A percentile compares a stretch with the other conserved stretches of the same genome.
Evolutionary conservation across 2,888 invertebrate genomes (phyloP).

Genomic region (Alentia gelatinosa): DNA sequence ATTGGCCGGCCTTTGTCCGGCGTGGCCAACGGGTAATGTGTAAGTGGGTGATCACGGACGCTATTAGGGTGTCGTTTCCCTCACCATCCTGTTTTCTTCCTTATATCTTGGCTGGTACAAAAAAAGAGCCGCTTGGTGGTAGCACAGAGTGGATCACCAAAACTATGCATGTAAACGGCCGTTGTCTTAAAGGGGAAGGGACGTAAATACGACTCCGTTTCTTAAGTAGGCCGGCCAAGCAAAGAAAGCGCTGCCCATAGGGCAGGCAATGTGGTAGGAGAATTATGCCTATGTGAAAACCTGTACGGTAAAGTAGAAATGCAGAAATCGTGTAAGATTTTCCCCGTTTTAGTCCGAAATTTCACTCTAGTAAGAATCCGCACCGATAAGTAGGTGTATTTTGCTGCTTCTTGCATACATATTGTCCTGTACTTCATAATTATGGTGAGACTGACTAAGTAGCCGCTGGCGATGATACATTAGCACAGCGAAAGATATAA

Average conservation of each 20-base stretch:
- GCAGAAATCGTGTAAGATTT: background rate
- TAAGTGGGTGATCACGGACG: background rate
- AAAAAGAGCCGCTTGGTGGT: background rate
- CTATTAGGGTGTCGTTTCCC: background rate
- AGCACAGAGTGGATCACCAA: background rate
- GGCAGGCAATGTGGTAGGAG: background rate
- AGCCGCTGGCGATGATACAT: constrained; percentile 34
- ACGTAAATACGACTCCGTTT: background rate
- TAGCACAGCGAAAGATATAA: constrained; percentile 36
- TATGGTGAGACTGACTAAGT: constrained; percentile 38
- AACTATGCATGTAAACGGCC: background rate
- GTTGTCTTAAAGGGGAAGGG: background rate
- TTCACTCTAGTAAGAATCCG: background rate
- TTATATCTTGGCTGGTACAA: background rate
- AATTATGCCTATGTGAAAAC: background rate
- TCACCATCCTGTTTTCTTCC: background rate
- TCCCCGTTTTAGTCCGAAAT: background rate
- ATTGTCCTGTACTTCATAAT: background rate
- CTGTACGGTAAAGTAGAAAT: constrained; percentile 38
- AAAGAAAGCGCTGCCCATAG: background rate
- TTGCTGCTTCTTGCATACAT: constrained; percentile 27
- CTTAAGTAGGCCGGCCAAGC: background rate
- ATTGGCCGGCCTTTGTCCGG: background rate
- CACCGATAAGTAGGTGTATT: background rate
- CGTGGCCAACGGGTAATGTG: background rate